Percentiles rank a stretch among this genome's conserved stretches.
Evolutionary conservation across 2,113 vertebrate genomes (phyloP).

Genomic region (Brienomyrus longianalis): DNA sequence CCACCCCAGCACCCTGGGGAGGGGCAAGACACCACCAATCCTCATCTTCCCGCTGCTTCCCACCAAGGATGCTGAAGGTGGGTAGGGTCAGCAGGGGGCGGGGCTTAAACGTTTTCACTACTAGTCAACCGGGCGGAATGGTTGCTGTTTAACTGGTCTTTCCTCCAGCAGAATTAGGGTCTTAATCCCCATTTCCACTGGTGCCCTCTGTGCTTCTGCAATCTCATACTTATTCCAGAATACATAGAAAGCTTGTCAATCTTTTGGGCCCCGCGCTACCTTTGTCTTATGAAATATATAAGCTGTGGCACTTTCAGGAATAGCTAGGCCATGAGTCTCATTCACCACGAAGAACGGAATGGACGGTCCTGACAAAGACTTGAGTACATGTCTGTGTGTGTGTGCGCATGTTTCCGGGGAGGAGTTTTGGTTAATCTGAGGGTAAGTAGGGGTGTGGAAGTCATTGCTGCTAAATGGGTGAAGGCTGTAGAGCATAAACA

Average conservation of each 20-base stretch:
- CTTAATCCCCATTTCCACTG: background rate
- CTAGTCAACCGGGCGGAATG: background rate
- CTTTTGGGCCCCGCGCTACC: background rate
- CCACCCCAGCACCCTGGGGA: background rate
- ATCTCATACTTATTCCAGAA: background rate
- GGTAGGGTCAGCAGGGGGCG: background rate
- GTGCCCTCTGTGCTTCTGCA: background rate
- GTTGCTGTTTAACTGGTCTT: background rate
- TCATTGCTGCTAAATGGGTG: background rate
- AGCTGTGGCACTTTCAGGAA: background rate
- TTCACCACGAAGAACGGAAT: background rate
- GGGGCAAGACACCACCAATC: background rate
- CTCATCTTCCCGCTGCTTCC: background rate
- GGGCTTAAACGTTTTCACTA: background rate
- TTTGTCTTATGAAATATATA: background rate
- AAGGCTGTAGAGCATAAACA: background rate
- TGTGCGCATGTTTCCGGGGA: background rate
- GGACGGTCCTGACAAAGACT: too few relatives aligned
- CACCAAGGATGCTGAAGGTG: background rate
- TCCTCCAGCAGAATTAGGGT: background rate
- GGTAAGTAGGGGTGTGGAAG: background rate
- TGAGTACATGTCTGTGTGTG: background rate
- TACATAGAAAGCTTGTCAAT: background rate
- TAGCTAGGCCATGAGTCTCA: background rate
- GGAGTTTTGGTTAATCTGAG: background rate